A percentile compares a stretch with the other conserved stretches of the same genome.
phyloP scores from a whole-genome alignment of 1,140 invertebrate genomes.

The Laupala kohalensis region DNA sequence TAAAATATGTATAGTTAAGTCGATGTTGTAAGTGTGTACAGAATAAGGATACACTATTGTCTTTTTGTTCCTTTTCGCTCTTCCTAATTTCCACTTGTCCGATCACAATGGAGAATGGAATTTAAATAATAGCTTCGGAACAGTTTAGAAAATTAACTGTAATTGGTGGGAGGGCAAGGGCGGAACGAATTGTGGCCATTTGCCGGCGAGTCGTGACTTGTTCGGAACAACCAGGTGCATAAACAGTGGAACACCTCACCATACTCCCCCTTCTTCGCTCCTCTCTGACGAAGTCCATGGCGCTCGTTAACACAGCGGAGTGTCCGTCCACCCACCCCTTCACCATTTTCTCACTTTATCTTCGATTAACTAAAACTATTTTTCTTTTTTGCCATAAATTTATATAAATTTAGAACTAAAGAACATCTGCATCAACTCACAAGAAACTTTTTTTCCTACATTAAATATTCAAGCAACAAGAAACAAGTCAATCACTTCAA shows the following conservation, averaged over 20 bases:
- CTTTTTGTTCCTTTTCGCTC: constrained; percentile 13
- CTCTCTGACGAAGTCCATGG: too few species aligned
- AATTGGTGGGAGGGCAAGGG: constrained; percentile 19
- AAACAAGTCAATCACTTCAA: too few species aligned
- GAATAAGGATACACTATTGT: not conserved
- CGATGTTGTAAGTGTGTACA: not conserved
- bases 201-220: constrained; percentile 15
- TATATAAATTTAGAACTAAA: too few species aligned
- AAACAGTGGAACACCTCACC: not conserved
- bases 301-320: too few species aligned
- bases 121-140: constrained; percentile 18
- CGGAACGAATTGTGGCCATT: constrained; percentile 14
- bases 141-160: constrained; percentile 19
- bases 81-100: constrained; percentile 21
- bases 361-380: too few species aligned
- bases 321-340: too few species aligned
- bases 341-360: too few species aligned
- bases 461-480: too few species aligned
- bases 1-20: constrained; percentile 5
- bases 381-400: too few species aligned
- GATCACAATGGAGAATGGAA: constrained; percentile 20
- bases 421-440: too few species aligned
- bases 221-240: not conserved
- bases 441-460: too few species aligned
- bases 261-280: too few species aligned